Evolutionary conservation across 2,797 vertebrate species (phyloP).

Genomic region (Cephalopachus bancanus): DNA sequence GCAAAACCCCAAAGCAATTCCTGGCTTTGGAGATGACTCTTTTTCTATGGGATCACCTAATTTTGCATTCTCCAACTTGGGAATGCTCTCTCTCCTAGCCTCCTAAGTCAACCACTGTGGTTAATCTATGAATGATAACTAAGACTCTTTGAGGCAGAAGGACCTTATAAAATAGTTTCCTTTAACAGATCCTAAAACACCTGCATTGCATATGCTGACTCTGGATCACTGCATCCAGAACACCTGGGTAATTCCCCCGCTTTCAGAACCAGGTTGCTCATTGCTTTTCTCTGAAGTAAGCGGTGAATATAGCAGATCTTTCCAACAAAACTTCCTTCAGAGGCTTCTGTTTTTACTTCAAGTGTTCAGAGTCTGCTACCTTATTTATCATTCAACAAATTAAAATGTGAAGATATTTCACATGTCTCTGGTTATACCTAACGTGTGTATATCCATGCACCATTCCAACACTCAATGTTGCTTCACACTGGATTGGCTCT

Average conservation of each 20-base stretch:
- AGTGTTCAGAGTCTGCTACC: neutral
- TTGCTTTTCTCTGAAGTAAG: slow-evolving; percentile 11
- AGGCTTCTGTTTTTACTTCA: neutral
- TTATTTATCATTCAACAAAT: neutral
- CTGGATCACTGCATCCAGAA: neutral
- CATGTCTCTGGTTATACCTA: neutral
- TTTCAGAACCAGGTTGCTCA: slow-evolving; percentile 24
- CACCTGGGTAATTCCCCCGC: neutral
- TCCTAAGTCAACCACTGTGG: neutral
- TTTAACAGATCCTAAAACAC: neutral
- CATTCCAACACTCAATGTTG: neutral
- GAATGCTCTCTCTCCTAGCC: neutral
- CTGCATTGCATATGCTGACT: neutral
- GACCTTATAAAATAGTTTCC: neutral
- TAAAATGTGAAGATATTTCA: neutral
- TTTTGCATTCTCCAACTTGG: neutral
- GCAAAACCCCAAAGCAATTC: neutral
- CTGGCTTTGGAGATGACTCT: neutral
- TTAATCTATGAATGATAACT: slow-evolving; percentile 33
- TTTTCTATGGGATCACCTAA: neutral
- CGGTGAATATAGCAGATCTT: neutral
- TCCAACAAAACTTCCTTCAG: slow-evolving; percentile 49
- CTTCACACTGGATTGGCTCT: neutral
- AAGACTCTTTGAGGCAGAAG: slow-evolving; percentile 2
- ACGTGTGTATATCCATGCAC: neutral